Percentiles rank a stretch among this genome's conserved stretches.
Evolutionary conservation across 2,888 invertebrate genomes (phyloP).

Genomic region (Melipona beecheii): DNA sequence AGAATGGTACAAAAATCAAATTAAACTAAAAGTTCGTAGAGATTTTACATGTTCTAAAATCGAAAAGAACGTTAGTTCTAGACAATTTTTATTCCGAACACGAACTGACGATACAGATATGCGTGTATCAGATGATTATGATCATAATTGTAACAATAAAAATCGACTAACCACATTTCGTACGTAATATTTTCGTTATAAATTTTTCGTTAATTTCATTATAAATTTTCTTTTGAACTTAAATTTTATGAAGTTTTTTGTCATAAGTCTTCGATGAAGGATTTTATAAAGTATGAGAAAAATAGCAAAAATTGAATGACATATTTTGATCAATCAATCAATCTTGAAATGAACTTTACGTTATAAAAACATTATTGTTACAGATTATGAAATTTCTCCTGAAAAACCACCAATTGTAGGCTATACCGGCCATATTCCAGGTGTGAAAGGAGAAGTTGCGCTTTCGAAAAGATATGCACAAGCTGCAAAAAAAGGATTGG

Average conservation of each 20-base stretch:
- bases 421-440: constrained; percentile 90
- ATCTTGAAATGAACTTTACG: not conserved
- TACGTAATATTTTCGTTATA: constrained; percentile 51
- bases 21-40: constrained; percentile 74
- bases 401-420: constrained; percentile 90
- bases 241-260: not conserved
- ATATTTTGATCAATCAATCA: too few species aligned
- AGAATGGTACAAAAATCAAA: constrained; percentile 85
- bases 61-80: constrained; percentile 73
- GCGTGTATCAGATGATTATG: constrained; percentile 74
- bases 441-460: constrained; percentile 88
- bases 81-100: constrained; percentile 77
- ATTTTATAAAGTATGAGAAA: not conserved
- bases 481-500: constrained; percentile 88
- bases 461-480: constrained; percentile 89
- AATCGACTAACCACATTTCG: constrained; percentile 73
- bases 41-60: constrained; percentile 77
- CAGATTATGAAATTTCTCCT: constrained; percentile 88
- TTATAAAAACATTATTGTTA: constrained; percentile 48
- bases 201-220: not conserved
- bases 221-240: not conserved
- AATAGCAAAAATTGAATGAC: not conserved
- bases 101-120: constrained; percentile 75
- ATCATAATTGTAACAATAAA: constrained; percentile 42
- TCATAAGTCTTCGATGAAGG: not conserved